These are phyloP conservation scores for Acronicta aceris DNA, from an alignment of 2,888 invertebrate species.

Conservation along the genomic window DNA sequence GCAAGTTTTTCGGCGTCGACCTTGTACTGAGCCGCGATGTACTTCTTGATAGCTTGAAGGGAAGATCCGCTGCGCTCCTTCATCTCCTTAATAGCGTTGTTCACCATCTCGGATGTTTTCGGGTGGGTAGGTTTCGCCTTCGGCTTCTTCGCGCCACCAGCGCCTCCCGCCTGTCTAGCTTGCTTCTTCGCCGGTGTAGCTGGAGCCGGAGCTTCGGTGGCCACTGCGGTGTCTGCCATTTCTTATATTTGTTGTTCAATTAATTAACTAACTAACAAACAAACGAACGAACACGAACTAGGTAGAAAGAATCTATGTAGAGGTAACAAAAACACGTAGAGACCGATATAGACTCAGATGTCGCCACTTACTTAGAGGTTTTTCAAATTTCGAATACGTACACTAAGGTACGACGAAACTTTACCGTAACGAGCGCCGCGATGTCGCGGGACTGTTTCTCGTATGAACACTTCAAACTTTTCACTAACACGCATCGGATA, in stretches of 20 bases:
- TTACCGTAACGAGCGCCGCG: slow-evolving; percentile 20
- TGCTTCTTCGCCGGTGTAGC: slow-evolving; percentile 67
- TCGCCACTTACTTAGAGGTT: slow-evolving; percentile 5
- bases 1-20: slow-evolving; percentile 89
- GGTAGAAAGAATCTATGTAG: no score
- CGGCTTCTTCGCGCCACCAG: slow-evolving; percentile 42
- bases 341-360: slow-evolving; percentile 8
- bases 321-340: no score
- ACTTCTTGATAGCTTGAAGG: slow-evolving; percentile 90
- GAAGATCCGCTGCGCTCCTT: slow-evolving; percentile 90
- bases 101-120: slow-evolving; percentile 86
- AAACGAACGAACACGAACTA: no score
- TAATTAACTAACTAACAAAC: no score
- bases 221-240: slow-evolving; percentile 67
- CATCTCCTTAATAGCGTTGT: slow-evolving; percentile 84
- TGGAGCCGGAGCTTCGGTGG: slow-evolving; percentile 65
- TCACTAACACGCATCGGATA: no score
- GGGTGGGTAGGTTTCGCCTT: slow-evolving; percentile 71
- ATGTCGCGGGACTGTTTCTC: no score
- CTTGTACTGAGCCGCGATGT: slow-evolving; percentile 89
- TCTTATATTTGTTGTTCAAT: no score
- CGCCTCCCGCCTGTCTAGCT: slow-evolving; percentile 57
- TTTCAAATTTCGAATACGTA: slow-evolving; percentile 2
- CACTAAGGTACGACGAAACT: slow-evolving; percentile 10
- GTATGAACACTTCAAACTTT: no score